Percentiles rank a stretch among this genome's conserved stretches.
Evolutionary conservation across 2,888 invertebrate genomes (phyloP).

Genomic region (Clepsis dumicolana): DNA sequence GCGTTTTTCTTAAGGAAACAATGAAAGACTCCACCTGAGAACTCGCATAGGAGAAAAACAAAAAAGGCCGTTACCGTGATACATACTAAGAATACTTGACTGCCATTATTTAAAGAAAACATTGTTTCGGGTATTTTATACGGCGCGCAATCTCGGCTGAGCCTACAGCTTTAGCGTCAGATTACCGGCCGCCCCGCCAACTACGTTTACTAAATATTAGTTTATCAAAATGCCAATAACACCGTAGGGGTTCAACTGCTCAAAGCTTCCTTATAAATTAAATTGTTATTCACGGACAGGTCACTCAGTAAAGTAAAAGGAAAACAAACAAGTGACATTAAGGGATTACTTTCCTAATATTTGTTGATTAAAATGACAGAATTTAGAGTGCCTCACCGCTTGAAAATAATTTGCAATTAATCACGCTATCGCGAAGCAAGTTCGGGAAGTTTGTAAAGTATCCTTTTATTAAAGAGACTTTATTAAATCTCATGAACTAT

Average conservation of each 20-base stretch:
- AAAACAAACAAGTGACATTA: conserved; percentile 12
- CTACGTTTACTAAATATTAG: conserved; percentile 8
- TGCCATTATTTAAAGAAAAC: conserved; percentile 52
- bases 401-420: conserved; percentile 7
- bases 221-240: conserved; percentile 6
- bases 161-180: conserved; percentile 1
- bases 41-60: conserved; percentile 61
- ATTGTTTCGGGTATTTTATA: conserved; percentile 53
- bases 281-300: conserved; percentile 7
- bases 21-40: conserved; percentile 60
- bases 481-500: not conserved
- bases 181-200: conserved; percentile 5
- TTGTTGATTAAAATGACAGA: conserved; percentile 13
- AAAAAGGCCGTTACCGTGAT: conserved; percentile 64
- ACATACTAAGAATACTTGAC: conserved; percentile 54
- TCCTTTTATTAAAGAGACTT: not conserved
- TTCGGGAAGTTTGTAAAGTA: not conserved
- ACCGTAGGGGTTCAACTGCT: conserved; percentile 1
- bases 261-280: conserved; percentile 6
- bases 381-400: conserved; percentile 3
- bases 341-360: conserved; percentile 8
- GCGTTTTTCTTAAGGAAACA: conserved; percentile 56
- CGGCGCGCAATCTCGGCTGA: conserved; percentile 1
- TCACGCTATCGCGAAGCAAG: conserved; percentile 4
- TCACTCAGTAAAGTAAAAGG: conserved; percentile 8